Base-by-base conservation (phyloP, 2,113 vertebrate species). In the Lampris megalopsis region DNA sequence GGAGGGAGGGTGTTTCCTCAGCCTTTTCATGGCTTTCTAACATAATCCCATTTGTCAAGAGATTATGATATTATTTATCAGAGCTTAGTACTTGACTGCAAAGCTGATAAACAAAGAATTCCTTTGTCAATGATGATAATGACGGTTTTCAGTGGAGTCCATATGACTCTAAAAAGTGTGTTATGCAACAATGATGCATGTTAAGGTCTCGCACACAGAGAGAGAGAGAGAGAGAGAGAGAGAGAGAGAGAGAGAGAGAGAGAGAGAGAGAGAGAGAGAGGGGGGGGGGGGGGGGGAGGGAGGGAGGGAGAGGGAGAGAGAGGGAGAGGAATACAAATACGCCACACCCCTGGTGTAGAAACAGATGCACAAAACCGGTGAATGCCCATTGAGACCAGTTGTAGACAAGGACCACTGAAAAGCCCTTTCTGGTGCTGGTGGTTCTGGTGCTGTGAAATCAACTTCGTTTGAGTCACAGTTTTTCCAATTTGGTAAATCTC, bases 271-370 rank as follows among this genome's bases (percentile, higher is more conserved):
- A 54, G 52, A 54, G 52, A 54, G 11, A 54, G 52, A 54, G 52
- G 11, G 52, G 3, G 52, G 3, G 13, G 1, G 8, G 1, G 13
- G 1, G 52, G 11, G 52, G 3, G 52, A n/a, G 13, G 1, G 8
- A 9, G 13, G 1, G 50, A 9, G 50, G 1, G 7, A 52, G 50
- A 52, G 50, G 3, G 7, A 52, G 50, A 52, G 50, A 52, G 7
- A 52, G 52, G 13, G 52, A 54, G 11, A 54, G 52, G 13, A 24
- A 54, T 11, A 53, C n/a, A 53, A 24, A 24, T 24, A 63, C 6
- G 6, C 5, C 24, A 59, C 3, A 35, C 1, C 36, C 42, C 41
- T n/a, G 11, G 63, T 1, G 80, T 80, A 82, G 72, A 80, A 80
- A 36, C 68, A 42, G 52, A 9, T 57, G 36, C 9, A 1, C 42